Percentiles rank a stretch among this genome's conserved stretches.
Evolutionary conservation across 2,797 vertebrate genomes (phyloP).

Genomic region (Pseudomugil tenellus): DNA sequence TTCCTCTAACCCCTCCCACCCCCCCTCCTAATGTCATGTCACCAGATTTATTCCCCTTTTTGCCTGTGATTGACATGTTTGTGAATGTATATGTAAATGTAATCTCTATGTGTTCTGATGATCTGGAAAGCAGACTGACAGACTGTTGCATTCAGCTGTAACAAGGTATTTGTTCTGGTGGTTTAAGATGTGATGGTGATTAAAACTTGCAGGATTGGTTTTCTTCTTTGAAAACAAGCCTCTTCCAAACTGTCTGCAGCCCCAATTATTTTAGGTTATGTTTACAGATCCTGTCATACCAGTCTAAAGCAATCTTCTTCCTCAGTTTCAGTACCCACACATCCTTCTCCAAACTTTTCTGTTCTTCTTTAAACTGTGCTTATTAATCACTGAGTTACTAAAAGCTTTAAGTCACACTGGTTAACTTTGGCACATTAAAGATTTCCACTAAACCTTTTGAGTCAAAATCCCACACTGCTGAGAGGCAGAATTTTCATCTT

Average conservation of each 20-base stretch:
- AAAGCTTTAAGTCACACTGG: constrained; percentile 63
- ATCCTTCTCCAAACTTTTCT: constrained; percentile 38
- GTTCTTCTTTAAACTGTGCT: constrained; percentile 52
- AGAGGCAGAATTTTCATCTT: constrained; percentile 27
- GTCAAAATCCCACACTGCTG: constrained; percentile 31
- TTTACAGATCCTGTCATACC: constrained; percentile 5
- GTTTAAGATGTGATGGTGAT: constrained; percentile 29
- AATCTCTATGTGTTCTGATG: constrained; percentile 3
- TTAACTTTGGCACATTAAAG: constrained; percentile 53
- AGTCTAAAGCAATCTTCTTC: constrained; percentile 9
- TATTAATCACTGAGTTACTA: constrained; percentile 71
- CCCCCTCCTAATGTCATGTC: neutral
- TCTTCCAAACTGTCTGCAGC: neutral
- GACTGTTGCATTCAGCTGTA: neutral
- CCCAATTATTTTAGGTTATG: constrained; percentile 12
- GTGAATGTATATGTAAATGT: neutral
- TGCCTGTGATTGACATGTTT: constrained; percentile 12
- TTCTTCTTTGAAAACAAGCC: constrained; percentile 12
- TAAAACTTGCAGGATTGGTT: constrained; percentile 4
- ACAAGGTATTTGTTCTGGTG: neutral
- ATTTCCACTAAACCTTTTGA: too few relatives aligned
- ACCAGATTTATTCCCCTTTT: neutral
- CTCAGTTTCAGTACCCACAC: constrained; percentile 30
- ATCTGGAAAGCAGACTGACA: constrained; percentile 2
- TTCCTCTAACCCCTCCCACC: neutral